Evolutionary conservation across 2,888 invertebrate species (phyloP), one percentile per base, ranked within the genome.

Genomic region (Drosophila kambysellisi): DNA sequence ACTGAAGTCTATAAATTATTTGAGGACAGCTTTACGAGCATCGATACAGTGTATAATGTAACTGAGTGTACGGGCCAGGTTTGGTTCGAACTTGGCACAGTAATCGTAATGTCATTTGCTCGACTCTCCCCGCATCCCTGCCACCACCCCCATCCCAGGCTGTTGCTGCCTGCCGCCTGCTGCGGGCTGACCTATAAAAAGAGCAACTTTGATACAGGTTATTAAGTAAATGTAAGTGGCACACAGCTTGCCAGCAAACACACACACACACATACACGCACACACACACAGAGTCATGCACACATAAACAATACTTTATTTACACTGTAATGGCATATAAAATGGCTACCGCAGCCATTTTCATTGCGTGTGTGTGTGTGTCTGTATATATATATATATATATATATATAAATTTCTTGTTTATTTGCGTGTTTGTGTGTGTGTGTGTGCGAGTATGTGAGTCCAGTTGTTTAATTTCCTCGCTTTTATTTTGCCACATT

Each of bases 241-340:
- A 64, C 76, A 82, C 68, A 81, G 77, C 71, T 85, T 77, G 74
- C 54, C 54, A 48, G n/a, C 37, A 46, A 39, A 69, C 64, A 62
- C 53, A 53, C 46, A 46, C 17, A 33, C 43, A 43, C 17, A 20
- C 37, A 39, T 29, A 29, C 11, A n/a, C n/a, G n/a, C n/a, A 43
- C 48, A 50, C 43, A 41, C 53, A 46, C 33, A 65, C 48, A 68
- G 51, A 69, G 66, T 70, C 35, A 46, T 48, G 43, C 33, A 51
- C 57, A 64, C 71, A 85, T 79, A 84, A 84, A 86, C 81, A 88
- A 88, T 84, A 84, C 86, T 83, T 88, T 84, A 84, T 84, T 84
- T 84, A 84, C 88, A 84, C 83, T 89, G 82, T 87, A 89, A 89
- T 89, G 88, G 80, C 84, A 74, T 83, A 89, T 89, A 84, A 87